Base-by-base conservation (phyloP, 2,113 vertebrate species). In the Cygnus buccinator region DNA sequence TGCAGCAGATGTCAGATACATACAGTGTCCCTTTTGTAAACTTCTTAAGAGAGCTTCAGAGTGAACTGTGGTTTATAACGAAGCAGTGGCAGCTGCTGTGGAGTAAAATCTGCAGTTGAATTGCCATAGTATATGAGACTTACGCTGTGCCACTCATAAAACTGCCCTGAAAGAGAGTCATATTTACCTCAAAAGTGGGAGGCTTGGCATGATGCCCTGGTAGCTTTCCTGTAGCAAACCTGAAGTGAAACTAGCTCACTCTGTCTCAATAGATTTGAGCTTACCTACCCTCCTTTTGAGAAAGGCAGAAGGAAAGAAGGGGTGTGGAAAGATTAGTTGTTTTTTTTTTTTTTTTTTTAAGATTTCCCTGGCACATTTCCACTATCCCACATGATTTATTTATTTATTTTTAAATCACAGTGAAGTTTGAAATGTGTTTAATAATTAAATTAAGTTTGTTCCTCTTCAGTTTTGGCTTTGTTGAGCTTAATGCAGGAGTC, bases 371-470 rank as follows among this genome's bases (percentile, higher is more conserved):
- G 90, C 77, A 29, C 28, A 17, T 79, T 95, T 92, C 70, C 63
- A 93, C 66, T 72, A 62, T 37, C 66, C 54, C 75, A 93, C 88
- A 87, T 96, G 76, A 94, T 75, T 73, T 57, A 89, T 89, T 82
- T 68, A 58, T 48, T 48, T 48, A 6, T 50, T 50, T 50, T 50
- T 23, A 94, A 92, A 89, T 93, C 74, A 75, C 66, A 82, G 50
- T 23, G 31, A 87, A 95, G 77, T 82, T 93, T 91, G 73, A 72
- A 96, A 91, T 84, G 9, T 52, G 82, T 84, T 96, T 89, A 93
- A 93, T 95, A 93, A 94, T 94, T 95, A 85, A 92, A 91, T 91
- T 96, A 84, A 86, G 73, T 92, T 94, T 84, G 86, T 76, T 93
- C 76, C 80, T 89, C 76, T 82, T 94, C 86, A 76, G 67, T 44